Conservation (phyloP, 2,888 invertebrate species). For the Xestia rhomboidea region DNA sequence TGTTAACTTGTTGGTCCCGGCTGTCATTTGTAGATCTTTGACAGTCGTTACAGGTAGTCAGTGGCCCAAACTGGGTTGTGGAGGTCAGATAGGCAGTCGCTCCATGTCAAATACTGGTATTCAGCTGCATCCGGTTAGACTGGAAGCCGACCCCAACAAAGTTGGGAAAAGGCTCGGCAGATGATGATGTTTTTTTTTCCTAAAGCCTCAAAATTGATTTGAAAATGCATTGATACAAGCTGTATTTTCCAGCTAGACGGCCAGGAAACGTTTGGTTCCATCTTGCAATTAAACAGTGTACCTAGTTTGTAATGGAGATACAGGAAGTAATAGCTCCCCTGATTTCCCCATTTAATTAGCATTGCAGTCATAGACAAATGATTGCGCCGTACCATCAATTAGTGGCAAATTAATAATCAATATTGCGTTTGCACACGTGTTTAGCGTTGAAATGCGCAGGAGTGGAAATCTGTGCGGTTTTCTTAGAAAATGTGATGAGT, state of each 20-base stretch:
- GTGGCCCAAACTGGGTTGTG: no score
- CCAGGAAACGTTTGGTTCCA: constrained; percentile 4
- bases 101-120: no score
- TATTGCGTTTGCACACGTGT: constrained; percentile 46
- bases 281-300: constrained; percentile 5
- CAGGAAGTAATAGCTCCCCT: constrained; percentile 10
- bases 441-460: constrained; percentile 35
- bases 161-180: no score
- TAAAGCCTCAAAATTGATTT: no score
- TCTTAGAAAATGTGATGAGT: constrained; percentile 46
- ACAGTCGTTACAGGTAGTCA: no score
- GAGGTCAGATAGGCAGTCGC: no score
- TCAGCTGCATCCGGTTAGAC: no score
- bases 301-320: neutral
- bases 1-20: no score
- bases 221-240: neutral
- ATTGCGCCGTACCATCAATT: constrained; percentile 39
- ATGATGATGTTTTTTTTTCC: no score
- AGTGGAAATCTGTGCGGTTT: constrained; percentile 52
- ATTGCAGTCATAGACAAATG: constrained; percentile 12
- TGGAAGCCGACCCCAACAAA: no score
- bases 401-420: constrained; percentile 29
- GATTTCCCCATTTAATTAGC: constrained; percentile 29
- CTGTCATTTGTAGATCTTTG: no score
- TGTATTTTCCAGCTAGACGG: neutral